Conservation (phyloP, 2,113 vertebrate species). For the Herpetotheres cachinnans region DNA sequence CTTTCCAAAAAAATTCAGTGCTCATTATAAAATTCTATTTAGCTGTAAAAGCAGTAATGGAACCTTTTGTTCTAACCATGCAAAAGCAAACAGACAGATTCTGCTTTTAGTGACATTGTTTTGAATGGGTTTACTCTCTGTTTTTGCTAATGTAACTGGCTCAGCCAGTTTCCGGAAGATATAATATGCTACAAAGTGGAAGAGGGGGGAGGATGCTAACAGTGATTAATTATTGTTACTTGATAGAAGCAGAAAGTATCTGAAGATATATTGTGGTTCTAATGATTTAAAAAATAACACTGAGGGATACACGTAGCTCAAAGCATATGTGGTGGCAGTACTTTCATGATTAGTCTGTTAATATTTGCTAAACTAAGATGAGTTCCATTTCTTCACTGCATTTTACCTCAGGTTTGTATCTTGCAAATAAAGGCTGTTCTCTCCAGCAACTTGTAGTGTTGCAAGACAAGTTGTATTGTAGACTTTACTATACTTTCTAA, state of each 20-base stretch:
- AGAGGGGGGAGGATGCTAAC: neutral
- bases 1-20: conserved; percentile 56
- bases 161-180: neutral
- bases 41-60: conserved; percentile 29
- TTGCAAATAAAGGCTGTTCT: neutral
- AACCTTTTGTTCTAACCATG: conserved; percentile 30
- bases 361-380: neutral
- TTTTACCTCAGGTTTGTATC: neutral
- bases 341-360: neutral
- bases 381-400: neutral
- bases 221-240: neutral
- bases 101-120: conserved; percentile 23
- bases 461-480: neutral
- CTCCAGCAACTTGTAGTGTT: neutral
- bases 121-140: conserved; percentile 4
- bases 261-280: neutral
- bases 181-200: neutral
- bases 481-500: neutral
- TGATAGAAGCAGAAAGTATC: neutral
- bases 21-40: conserved; percentile 53
- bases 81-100: conserved; percentile 37
- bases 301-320: neutral
- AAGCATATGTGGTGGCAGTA: neutral
- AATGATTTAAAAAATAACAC: neutral
- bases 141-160: neutral